Conservation (phyloP, 2,888 invertebrate species). For the Danaus chrysippus region DNA sequence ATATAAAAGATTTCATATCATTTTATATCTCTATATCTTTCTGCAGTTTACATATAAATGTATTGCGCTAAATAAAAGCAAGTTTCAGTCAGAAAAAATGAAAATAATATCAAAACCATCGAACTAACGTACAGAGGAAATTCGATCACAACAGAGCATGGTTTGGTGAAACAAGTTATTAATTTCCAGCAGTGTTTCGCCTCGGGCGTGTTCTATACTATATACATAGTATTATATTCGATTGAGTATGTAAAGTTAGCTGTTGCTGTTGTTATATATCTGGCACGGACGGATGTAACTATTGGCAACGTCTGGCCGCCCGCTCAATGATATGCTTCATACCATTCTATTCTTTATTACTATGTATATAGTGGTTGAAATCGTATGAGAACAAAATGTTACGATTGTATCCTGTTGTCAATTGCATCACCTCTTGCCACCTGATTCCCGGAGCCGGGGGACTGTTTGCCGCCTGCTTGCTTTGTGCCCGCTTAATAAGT, state of each 20-base stretch:
- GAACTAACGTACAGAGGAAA: neutral
- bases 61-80: too few relatives aligned
- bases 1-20: too few relatives aligned
- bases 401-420: conserved; percentile 39
- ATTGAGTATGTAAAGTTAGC: conserved; percentile 30
- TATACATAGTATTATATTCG: conserved; percentile 28
- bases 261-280: conserved; percentile 38
- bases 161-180: conserved; percentile 27
- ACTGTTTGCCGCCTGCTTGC: conserved; percentile 39
- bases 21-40: too few relatives aligned
- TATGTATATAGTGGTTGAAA: conserved; percentile 32
- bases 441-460: conserved; percentile 44
- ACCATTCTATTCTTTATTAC: conserved; percentile 35
- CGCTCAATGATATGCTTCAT: conserved; percentile 22
- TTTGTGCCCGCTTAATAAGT: conserved; percentile 45
- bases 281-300: conserved; percentile 47
- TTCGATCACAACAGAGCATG: conserved; percentile 9
- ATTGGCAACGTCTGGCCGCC: conserved; percentile 43
- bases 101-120: too few relatives aligned
- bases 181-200: conserved; percentile 30
- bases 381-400: conserved; percentile 34
- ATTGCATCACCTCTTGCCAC: conserved; percentile 46
- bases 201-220: conserved; percentile 20
- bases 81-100: too few relatives aligned
- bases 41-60: too few relatives aligned